A percentile compares a stretch with the other conserved stretches of the same genome.
Evolutionary conservation across 2,797 vertebrate species (phyloP).

Genomic region (Muscicapa striata): DNA sequence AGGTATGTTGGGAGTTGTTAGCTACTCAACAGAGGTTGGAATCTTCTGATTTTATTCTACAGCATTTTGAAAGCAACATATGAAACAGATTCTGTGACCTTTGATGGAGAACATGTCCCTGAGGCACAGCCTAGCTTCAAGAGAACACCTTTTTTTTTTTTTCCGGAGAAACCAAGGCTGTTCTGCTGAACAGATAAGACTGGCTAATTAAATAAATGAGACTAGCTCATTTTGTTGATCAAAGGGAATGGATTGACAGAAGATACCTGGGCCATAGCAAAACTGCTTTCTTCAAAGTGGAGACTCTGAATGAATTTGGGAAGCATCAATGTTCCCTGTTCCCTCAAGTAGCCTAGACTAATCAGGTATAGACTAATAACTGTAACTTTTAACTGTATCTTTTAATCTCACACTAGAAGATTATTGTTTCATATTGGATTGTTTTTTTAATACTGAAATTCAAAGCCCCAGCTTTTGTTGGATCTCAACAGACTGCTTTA

Average conservation of each 20-base stretch:
- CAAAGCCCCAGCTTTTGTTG: neutral
- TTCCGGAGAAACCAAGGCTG: neutral
- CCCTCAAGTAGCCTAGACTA: neutral
- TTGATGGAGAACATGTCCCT: neutral
- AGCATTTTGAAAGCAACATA: neutral
- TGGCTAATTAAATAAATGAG: neutral
- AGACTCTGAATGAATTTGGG: neutral
- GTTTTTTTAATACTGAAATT: neutral
- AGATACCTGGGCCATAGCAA: neutral
- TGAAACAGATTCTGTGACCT: neutral
- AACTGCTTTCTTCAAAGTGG: neutral
- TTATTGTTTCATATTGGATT: neutral
- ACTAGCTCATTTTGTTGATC: neutral
- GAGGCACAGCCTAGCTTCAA: neutral
- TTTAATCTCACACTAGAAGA: neutral
- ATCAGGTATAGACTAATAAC: neutral
- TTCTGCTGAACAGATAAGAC: neutral
- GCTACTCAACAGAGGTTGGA: neutral
- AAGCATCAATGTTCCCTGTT: neutral
- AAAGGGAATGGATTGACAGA: neutral
- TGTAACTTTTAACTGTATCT: neutral
- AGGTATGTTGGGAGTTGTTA: neutral
- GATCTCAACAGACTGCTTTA: neutral
- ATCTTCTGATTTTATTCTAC: neutral
- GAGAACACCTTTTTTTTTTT: neutral